Conservation (phyloP, 1,140 invertebrate species). For the Drosophila arawakana region DNA sequence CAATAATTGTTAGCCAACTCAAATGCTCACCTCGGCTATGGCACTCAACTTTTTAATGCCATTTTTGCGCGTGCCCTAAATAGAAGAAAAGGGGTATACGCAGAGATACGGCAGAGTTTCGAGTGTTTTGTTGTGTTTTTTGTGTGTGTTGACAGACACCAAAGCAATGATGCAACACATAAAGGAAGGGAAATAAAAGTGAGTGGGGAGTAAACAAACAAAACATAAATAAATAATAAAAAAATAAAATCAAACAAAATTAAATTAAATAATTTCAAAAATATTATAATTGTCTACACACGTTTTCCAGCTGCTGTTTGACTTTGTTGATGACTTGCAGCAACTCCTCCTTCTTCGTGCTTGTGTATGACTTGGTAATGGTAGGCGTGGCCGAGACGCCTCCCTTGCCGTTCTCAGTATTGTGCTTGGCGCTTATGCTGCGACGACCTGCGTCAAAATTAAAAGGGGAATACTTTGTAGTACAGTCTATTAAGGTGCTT, state of each 20-base stretch:
- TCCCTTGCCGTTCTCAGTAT: conserved; percentile 81
- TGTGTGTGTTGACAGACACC: conserved; percentile 60
- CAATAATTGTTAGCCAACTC: conserved; percentile 24
- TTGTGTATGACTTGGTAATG: conserved; percentile 86
- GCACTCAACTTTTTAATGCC: conserved; percentile 77
- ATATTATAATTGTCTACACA: conserved; percentile 85
- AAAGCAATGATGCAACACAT: conserved; percentile 65
- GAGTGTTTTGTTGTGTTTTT: conserved; percentile 32
- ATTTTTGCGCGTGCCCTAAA: conserved; percentile 79
- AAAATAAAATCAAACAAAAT: conserved; percentile 20
- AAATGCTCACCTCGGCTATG: conserved; percentile 79
- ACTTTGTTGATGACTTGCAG: conserved; percentile 94
- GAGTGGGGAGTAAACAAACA: conserved; percentile 34
- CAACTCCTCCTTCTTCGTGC: conserved; percentile 92
- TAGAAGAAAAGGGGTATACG: conserved; percentile 24
- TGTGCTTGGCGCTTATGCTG: conserved; percentile 84
- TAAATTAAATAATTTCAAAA: conserved; percentile 1
- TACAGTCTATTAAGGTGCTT: neutral
- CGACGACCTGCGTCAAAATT: conserved; percentile 83
- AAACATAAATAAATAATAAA: conserved; percentile 44
- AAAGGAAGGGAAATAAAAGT: conserved; percentile 48
- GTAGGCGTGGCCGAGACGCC: conserved; percentile 79
- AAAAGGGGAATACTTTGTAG: neutral
- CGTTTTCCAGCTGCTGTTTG: conserved; percentile 93
- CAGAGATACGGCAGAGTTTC: conserved; percentile 5